Base-by-base conservation (phyloP, 2,888 invertebrate genomes). In the Heliconius aoede region DNA sequence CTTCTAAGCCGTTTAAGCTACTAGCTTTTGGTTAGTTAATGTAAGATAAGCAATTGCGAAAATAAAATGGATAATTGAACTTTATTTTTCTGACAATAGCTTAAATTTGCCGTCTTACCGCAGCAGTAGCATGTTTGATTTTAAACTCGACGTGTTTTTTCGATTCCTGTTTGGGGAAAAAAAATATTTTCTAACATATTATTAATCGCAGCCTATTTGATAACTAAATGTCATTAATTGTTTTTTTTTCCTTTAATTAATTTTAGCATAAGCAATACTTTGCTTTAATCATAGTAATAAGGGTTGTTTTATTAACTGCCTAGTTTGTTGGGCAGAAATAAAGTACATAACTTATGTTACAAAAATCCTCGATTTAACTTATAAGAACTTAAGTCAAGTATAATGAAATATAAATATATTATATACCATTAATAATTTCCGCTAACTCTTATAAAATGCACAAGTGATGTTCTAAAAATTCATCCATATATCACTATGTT, bases 401-500 rank as follows among this genome's bases (percentile, higher is more conserved):
- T 36, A 11, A 36, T 11, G 36, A 36, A 11, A 21, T n/a, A n/a
- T n/a, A n/a, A n/a, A n/a, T n/a, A n/a, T n/a, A n/a, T n/a, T n/a
- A n/a, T n/a, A n/a, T n/a, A 46, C 1, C 46, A 46, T 9, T 11
- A 55, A 21, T n/a, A n/a, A 30, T 62, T 55, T 28, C 32, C 71
- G 81, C 79, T 80, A 30, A 18, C 51, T 74, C 80, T 81, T 5
- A 11, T 81, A 4, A 51, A 81, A 84, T 85, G 77, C 2, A 74
- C 84, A 83, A n/a, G 82, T 73, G 64, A 88, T 88, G 86, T 88
- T 87, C 90, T 90, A 87, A 87, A 88, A 90, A 91, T 89, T 89
- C 88, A 88, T 85, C 86, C 87, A 86, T 92, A 91, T 92, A 92
- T 93, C 92, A 92, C 88, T 85, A 84, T 62, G 75, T 85, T 83